A percentile compares a stretch with the other conserved stretches of the same genome.
Conservation (phyloP, 2,113 vertebrate species). For the Oryzias melastigma region DNA sequence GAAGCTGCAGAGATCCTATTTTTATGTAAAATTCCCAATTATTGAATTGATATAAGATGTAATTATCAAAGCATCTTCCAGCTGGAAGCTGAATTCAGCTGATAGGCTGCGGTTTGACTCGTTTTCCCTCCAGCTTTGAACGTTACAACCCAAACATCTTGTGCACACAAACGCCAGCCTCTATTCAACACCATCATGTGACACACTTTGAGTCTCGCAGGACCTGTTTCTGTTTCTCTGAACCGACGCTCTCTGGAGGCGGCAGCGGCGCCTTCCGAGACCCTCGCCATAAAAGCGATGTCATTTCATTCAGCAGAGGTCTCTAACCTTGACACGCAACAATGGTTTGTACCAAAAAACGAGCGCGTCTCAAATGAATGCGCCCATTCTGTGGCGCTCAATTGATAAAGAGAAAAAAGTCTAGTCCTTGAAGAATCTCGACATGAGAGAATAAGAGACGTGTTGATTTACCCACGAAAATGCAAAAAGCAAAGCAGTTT, state of each 20-base stretch:
- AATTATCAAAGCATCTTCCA: not conserved
- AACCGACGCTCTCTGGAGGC: slow-evolving; percentile 15
- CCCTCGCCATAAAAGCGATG: slow-evolving; percentile 5
- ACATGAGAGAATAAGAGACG: too few relatives aligned
- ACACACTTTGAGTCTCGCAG: slow-evolving; percentile 34
- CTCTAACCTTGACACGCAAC: not conserved
- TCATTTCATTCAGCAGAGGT: slow-evolving; percentile 1
- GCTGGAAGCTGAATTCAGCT: not conserved
- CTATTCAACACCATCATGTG: slow-evolving; percentile 18
- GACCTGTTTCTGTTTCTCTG: slow-evolving; percentile 32
- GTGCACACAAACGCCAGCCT: slow-evolving; percentile 7
- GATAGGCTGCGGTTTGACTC: not conserved
- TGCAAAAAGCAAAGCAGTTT: too few relatives aligned
- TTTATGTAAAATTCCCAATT: not conserved
- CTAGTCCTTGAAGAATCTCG: too few relatives aligned
- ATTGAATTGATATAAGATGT: not conserved
- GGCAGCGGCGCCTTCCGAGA: slow-evolving; percentile 15
- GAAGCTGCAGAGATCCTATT: too few relatives aligned
- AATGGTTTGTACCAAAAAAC: too few relatives aligned
- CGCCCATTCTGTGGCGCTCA: too few relatives aligned
- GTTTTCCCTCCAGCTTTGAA: slow-evolving; percentile 5
- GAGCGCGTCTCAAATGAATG: too few relatives aligned
- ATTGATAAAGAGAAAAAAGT: too few relatives aligned
- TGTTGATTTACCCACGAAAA: too few relatives aligned
- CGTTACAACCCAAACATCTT: not conserved